phyloP scores from a whole-genome alignment of 2,888 invertebrate genomes.

The Eupithecia inturbata region DNA sequence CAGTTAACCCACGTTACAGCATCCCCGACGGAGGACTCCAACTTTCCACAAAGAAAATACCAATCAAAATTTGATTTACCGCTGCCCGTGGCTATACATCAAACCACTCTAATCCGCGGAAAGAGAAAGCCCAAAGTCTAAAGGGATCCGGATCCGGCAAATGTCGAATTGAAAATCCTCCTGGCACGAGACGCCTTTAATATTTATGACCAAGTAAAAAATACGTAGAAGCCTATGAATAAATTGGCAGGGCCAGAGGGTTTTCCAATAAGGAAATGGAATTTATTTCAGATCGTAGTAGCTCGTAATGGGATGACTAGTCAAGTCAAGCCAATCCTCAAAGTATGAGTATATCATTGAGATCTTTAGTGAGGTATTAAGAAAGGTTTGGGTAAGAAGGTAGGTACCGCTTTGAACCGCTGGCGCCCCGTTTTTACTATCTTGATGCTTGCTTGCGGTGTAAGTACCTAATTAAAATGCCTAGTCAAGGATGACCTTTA shows the following conservation, averaged over 20 bases:
- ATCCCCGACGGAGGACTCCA: constrained; percentile 73
- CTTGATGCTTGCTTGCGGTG: background rate
- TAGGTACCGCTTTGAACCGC: background rate
- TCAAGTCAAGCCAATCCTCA: constrained; percentile 5
- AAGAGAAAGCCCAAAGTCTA: constrained; percentile 78
- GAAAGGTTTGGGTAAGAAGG: background rate
- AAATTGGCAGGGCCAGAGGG: constrained; percentile 57
- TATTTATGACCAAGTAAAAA: constrained; percentile 79
- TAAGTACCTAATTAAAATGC: background rate
- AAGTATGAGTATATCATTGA: constrained; percentile 4
- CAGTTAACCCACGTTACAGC: constrained; percentile 79
- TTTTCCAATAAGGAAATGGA: constrained; percentile 34
- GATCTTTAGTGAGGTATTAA: background rate
- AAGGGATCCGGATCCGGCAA: constrained; percentile 67
- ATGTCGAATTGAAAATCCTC: constrained; percentile 80
- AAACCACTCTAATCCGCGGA: constrained; percentile 79
- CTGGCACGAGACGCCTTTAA: constrained; percentile 70
- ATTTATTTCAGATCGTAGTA: constrained; percentile 29
- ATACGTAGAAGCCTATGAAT: constrained; percentile 71
- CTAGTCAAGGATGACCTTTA: background rate
- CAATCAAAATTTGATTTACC: constrained; percentile 85
- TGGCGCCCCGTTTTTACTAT: too few species aligned
- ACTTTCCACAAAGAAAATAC: constrained; percentile 83
- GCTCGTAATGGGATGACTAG: constrained; percentile 6
- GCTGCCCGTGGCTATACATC: constrained; percentile 82